Percentiles rank a stretch among this genome's conserved stretches.
These are phyloP conservation scores for Steromphala cineraria DNA, from an alignment of 2,888 invertebrate species.

Conservation along the genomic window DNA sequence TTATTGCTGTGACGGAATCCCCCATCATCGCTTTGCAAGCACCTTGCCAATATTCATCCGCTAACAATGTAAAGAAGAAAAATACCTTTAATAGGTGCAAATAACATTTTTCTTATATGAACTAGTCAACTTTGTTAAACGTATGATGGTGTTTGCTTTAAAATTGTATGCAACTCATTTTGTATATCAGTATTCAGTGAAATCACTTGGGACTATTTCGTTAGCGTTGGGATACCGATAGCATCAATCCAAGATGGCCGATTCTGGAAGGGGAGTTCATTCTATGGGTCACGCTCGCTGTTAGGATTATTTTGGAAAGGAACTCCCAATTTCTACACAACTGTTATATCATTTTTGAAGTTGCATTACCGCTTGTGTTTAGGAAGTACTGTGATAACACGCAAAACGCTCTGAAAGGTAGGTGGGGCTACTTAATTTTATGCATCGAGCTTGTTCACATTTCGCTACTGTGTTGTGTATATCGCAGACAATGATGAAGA, in stretches of 20 bases:
- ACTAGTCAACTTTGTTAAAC: no score
- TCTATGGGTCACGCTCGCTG: slow-evolving; percentile 7
- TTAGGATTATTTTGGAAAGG: not conserved
- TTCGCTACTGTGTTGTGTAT: slow-evolving; percentile 11
- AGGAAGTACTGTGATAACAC: not conserved
- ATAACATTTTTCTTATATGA: no score
- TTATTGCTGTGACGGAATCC: slow-evolving; percentile 15
- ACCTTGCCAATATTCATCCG: slow-evolving; percentile 9
- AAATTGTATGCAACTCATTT: no score
- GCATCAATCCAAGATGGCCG: slow-evolving; percentile 20
- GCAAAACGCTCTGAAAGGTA: not conserved
- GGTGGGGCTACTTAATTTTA: not conserved
- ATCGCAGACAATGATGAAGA: slow-evolving; percentile 12
- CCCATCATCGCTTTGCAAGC: slow-evolving; percentile 15
- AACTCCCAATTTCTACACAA: not conserved
- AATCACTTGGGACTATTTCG: not conserved
- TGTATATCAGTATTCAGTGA: no score
- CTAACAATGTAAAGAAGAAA: not conserved
- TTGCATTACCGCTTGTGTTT: not conserved
- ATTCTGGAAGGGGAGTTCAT: slow-evolving; percentile 17
- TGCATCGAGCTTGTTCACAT: slow-evolving; percentile 17
- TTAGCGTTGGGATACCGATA: slow-evolving; percentile 11
- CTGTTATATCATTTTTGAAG: not conserved
- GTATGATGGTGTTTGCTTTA: no score
- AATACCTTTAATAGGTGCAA: no score